A percentile compares a stretch with the other conserved stretches of the same genome.
These are phyloP conservation scores for Strix uralensis DNA, from an alignment of 2,113 vertebrate genomes.

Conservation along the genomic window DNA sequence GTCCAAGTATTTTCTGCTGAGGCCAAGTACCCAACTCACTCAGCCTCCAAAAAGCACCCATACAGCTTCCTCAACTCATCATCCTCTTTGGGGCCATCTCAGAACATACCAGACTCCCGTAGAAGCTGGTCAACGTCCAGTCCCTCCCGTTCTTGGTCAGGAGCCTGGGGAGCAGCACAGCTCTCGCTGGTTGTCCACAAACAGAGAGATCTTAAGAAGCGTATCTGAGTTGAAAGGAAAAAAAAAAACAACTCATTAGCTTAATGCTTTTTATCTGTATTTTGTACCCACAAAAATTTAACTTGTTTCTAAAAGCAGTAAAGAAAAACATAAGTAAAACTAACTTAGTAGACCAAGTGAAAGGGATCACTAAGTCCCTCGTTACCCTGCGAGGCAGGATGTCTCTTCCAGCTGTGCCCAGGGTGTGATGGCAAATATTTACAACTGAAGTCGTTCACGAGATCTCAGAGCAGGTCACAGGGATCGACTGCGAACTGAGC, in stretches of 20 bases:
- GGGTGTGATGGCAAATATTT: accelerated
- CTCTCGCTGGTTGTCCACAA: conserved; percentile 72
- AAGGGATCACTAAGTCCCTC: accelerated
- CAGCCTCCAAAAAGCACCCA: neutral
- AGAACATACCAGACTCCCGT: accelerated
- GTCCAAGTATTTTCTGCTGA: neutral
- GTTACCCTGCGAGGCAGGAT: accelerated
- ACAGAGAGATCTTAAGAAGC: conserved; percentile 82
- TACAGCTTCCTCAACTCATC: neutral
- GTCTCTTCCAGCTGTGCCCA: neutral
- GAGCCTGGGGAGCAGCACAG: neutral
- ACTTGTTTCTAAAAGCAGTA: neutral
- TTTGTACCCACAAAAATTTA: neutral
- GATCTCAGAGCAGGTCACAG: neutral
- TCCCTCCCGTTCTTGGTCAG: neutral
- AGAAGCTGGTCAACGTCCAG: neutral
- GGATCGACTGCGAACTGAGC: accelerated
- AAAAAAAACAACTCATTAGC: neutral
- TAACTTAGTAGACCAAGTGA: neutral
- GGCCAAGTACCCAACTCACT: neutral
- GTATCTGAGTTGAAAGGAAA: conserved; percentile 73
- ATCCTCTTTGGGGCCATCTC: neutral
- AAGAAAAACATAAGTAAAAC: accelerated
- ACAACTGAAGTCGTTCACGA: accelerated
- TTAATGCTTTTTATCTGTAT: neutral